Base-by-base conservation (phyloP, 2,113 vertebrate genomes). In the Ibidorhyncha struthersii region DNA sequence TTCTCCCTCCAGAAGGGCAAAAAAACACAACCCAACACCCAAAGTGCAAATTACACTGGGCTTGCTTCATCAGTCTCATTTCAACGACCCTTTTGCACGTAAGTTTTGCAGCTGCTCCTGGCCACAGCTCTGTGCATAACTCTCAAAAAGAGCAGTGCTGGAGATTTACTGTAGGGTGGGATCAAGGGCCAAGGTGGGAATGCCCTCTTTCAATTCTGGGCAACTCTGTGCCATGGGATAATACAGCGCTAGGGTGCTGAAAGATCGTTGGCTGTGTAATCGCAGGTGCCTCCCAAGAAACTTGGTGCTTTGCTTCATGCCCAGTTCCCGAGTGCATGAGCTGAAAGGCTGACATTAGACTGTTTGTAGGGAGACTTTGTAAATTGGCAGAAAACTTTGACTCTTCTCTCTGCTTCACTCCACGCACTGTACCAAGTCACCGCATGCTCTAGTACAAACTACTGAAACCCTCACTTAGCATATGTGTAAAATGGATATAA, bases 391-490 rank as follows among this genome's bases (percentile, higher is more conserved):
- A 89, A 89, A 89, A 93, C 67, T 80, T 92, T 26, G 41, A 38
- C 4, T 6, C 41, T 88, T 79, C 29, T 92, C 76, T 93, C 63
- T 34, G 34, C 67, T 92, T 70, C 52, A 27, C 8, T 76, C 70
- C 74, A 41, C 0, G 3, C 40, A 27, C 40, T 89, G 21, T 67
- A 86, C 49, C 47, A 90, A 90, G 76, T 74, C 76, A 83, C 61
- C 6, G 12, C 17, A 50, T 45, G 74, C 41, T 79, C 15, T 55
- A 41, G 36, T 19, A 43, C 43, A 76, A 89, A 94, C 49, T 85
- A 82, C 45, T 91, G 91, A 97, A 95, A 96, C 89, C 87, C 66
- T 85, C 81, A 95, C 41, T 97, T 96, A 96, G 59, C 50, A 53
- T 89, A 70, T 80, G 61, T 85, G 53, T 81, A 96, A 95, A 97